A percentile compares a stretch with the other conserved stretches of the same genome.
Evolutionary conservation across 1,140 invertebrate species (phyloP).

Genomic region (Odontomachus brunneus): DNA sequence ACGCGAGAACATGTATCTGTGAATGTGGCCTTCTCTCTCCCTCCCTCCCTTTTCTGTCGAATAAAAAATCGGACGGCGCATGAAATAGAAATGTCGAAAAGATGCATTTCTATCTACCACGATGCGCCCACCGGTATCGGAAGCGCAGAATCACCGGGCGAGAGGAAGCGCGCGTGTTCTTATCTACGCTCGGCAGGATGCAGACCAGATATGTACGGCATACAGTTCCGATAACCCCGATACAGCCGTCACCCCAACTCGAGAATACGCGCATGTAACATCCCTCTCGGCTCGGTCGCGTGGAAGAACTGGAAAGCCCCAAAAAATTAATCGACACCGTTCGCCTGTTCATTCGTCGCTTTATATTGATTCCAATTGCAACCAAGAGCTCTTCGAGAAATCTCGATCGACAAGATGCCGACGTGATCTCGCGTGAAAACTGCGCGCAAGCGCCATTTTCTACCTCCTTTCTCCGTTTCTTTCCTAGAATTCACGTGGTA

Average conservation of each 20-base stretch:
- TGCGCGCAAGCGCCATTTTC: neutral
- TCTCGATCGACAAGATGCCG: neutral
- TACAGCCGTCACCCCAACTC: neutral
- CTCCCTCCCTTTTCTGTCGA: conserved; percentile 1
- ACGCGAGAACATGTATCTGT: conserved; percentile 11
- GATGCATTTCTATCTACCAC: neutral
- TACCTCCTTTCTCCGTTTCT: neutral
- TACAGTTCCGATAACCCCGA: neutral
- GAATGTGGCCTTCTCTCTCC: neutral
- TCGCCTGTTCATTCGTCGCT: no score
- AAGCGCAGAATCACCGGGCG: conserved; percentile 17
- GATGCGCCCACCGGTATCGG: conserved; percentile 25
- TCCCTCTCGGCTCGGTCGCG: neutral
- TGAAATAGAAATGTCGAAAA: no score
- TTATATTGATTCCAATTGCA: no score
- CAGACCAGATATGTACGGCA: conserved; percentile 31
- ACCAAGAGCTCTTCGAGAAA: no score
- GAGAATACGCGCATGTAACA: neutral
- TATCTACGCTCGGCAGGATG: conserved; percentile 46
- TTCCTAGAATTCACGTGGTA: neutral
- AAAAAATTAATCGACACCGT: no score
- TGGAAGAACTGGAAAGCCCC: no score
- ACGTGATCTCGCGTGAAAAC: neutral
- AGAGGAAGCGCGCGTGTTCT: conserved; percentile 38
- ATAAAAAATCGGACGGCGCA: conserved; percentile 18